These are phyloP conservation scores for Chrysogorgia sp. DNA, from an alignment of 92 coral and sea anemone species.

Conservation along the genomic window DNA sequence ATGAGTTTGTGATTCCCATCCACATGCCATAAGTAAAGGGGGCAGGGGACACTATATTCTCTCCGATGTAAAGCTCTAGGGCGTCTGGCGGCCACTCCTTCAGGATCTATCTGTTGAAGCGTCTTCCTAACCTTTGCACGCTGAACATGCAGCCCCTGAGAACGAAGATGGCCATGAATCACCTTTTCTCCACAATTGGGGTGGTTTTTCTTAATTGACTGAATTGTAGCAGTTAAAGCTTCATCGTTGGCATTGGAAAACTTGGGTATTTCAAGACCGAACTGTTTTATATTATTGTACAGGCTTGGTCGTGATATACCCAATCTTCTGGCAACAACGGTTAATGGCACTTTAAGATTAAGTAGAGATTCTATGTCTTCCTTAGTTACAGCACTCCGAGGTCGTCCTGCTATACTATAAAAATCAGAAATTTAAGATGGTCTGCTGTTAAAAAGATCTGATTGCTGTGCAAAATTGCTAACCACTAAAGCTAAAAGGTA, in stretches of 20 bases:
- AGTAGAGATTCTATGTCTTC: conserved; percentile 1
- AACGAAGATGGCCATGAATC: conserved; percentile 7
- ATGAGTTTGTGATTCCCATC: conserved; percentile 34
- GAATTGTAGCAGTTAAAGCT: background rate
- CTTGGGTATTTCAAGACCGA: conserved; percentile 22
- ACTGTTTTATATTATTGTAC: conserved; percentile 31
- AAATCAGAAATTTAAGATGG: too few relatives aligned
- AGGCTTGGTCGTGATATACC: conserved; percentile 27
- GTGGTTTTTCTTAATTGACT: conserved; percentile 15
- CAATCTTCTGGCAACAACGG: conserved; percentile 4
- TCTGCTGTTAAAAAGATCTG: too few relatives aligned
- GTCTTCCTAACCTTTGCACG: background rate
- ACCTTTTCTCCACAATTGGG: conserved; percentile 37
- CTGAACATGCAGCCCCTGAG: conserved; percentile 15
- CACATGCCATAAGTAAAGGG: conserved; percentile 27
- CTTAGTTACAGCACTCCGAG: background rate
- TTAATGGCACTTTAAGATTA: conserved; percentile 5
- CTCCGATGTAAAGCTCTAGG: conserved; percentile 1
- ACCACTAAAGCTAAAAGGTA: too few relatives aligned
- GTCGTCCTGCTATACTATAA: conserved; percentile 9
- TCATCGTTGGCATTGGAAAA: conserved; percentile 15
- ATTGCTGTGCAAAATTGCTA: too few relatives aligned
- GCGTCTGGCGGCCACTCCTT: conserved; percentile 13
- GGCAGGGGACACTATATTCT: conserved; percentile 8
- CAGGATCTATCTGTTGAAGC: conserved; percentile 3